Conservation (phyloP, 2,797 vertebrate species). For the Craterocephalus amniculus region DNA sequence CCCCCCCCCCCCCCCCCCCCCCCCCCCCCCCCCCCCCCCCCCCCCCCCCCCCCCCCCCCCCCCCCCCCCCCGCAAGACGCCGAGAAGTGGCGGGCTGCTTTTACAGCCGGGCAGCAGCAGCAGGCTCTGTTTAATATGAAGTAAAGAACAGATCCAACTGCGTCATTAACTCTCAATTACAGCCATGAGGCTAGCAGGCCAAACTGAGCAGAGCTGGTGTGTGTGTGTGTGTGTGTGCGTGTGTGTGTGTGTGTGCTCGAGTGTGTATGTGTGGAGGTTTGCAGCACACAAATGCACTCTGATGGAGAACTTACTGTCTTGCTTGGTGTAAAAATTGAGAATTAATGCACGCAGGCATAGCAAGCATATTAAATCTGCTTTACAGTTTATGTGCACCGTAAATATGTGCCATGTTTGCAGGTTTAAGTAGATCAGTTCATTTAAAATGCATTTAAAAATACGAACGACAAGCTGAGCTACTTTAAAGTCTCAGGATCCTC, state of each 20-base stretch:
- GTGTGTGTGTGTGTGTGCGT: slow-evolving; percentile 30
- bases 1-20: too few relatives aligned
- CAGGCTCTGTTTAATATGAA: slow-evolving; percentile 79
- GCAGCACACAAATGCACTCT: slow-evolving; percentile 47
- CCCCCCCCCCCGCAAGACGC: too few relatives aligned
- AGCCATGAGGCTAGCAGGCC: slow-evolving; percentile 76
- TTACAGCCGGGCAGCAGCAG: slow-evolving; percentile 77
- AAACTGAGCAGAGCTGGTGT: slow-evolving; percentile 45
- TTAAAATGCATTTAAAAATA: slow-evolving; percentile 22
- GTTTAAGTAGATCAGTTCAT: slow-evolving; percentile 21
- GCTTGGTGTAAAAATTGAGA: slow-evolving; percentile 60
- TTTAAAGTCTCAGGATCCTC: background rate
- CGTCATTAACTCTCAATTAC: slow-evolving; percentile 75
- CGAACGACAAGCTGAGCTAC: background rate
- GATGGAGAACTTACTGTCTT: slow-evolving; percentile 60
- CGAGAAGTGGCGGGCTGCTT: slow-evolving; percentile 62
- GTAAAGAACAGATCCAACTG: slow-evolving; percentile 80
- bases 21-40: too few relatives aligned
- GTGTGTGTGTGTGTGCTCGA: slow-evolving; percentile 1
- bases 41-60: too few relatives aligned
- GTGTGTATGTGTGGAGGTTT: slow-evolving; percentile 24
- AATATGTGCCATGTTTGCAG: slow-evolving; percentile 45
- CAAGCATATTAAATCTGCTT: slow-evolving; percentile 48
- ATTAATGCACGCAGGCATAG: slow-evolving; percentile 46
- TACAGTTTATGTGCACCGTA: slow-evolving; percentile 33